phyloP scores from a whole-genome alignment of 2,797 vertebrate genomes.

The Coendou prehensilis region DNA sequence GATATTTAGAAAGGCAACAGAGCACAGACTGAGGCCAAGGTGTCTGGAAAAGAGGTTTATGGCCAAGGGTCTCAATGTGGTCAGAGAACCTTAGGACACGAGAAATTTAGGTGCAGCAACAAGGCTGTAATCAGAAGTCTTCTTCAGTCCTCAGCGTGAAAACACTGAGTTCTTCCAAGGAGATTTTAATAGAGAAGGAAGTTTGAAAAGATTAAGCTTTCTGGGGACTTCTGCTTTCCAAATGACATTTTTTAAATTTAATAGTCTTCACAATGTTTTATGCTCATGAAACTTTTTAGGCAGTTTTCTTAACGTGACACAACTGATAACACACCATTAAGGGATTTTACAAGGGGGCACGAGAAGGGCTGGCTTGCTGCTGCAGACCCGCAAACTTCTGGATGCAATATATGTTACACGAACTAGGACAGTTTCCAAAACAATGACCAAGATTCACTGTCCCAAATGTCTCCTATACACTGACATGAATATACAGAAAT shows the following conservation, averaged over 20 bases:
- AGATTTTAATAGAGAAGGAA: slow-evolving; percentile 36
- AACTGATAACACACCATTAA: slow-evolving; percentile 50
- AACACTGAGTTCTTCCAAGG: slow-evolving; percentile 36
- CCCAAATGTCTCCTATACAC: background rate
- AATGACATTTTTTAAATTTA: slow-evolving; percentile 50
- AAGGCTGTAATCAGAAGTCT: background rate
- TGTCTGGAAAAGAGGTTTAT: background rate
- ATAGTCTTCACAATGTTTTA: slow-evolving; percentile 67
- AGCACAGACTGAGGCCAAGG: background rate
- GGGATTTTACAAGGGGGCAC: slow-evolving; percentile 57
- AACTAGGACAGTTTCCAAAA: slow-evolving; percentile 11
- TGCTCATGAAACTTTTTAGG: slow-evolving; percentile 60
- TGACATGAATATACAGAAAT: background rate
- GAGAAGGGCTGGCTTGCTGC: background rate
- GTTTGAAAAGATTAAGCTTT: slow-evolving; percentile 50
- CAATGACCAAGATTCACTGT: background rate
- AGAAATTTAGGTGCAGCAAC: background rate
- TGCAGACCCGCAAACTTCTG: background rate
- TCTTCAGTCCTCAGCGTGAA: background rate
- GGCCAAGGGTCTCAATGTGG: background rate
- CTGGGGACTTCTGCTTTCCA: slow-evolving; percentile 49
- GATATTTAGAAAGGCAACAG: background rate
- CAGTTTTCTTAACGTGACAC: slow-evolving; percentile 53
- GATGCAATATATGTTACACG: background rate
- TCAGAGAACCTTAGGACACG: background rate